A percentile compares a stretch with the other conserved stretches of the same genome.
Conservation (phyloP, 2,888 invertebrate genomes). For the Himalopsyche kuldschensis region DNA sequence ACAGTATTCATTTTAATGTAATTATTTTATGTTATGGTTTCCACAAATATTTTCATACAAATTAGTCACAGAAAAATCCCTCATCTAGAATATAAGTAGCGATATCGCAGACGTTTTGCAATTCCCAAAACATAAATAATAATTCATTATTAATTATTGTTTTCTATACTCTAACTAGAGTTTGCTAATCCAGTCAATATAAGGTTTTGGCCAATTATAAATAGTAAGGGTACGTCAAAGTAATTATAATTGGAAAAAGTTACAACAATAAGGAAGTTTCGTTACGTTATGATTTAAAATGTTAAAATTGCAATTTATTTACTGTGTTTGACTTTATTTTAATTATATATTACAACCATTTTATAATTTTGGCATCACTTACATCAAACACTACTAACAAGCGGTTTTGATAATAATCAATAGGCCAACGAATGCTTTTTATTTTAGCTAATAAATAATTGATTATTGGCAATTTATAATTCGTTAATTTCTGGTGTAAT, state of each 20-base stretch:
- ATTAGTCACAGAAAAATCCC: background rate
- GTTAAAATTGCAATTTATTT: background rate
- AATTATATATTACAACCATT: background rate
- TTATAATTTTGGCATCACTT: background rate
- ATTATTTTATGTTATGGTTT: background rate
- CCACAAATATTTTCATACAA: background rate
- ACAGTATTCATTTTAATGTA: background rate
- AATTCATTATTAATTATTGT: background rate
- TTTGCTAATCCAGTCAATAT: background rate
- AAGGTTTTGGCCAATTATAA: background rate
- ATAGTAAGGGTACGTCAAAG: background rate
- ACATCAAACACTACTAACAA: background rate
- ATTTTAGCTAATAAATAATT: background rate
- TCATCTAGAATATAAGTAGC: background rate
- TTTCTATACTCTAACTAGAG: background rate
- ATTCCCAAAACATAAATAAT: background rate
- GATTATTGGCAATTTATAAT: background rate
- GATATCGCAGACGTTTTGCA: background rate
- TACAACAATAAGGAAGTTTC: background rate
- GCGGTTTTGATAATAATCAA: background rate
- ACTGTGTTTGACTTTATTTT: background rate
- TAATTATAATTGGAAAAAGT: background rate
- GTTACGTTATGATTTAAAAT: background rate
- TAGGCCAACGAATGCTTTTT: background rate
- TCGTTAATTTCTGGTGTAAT: background rate